Conservation (phyloP, 2,113 vertebrate genomes). For the Arizona elegans region DNA sequence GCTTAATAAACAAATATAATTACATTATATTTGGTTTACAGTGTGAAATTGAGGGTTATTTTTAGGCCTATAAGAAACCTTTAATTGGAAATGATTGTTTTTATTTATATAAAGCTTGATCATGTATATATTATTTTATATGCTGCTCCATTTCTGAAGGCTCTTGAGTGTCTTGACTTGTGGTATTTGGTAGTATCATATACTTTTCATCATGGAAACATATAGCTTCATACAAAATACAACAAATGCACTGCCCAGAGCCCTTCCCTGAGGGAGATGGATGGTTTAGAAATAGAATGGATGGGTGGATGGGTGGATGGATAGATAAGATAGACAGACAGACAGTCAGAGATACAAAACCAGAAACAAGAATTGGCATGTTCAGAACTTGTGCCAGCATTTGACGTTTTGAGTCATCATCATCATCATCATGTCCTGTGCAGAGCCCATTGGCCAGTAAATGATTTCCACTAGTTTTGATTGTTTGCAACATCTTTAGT, state of each 20-base stretch:
- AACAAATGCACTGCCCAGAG: not conserved
- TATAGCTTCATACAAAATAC: not conserved
- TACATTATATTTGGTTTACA: not conserved
- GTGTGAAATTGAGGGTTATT: constrained; percentile 9
- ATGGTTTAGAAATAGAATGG: not conserved
- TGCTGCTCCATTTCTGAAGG: not conserved
- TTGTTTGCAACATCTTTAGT: not conserved
- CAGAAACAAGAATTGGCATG: not conserved
- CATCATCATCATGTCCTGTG: not conserved
- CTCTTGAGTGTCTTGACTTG: not conserved
- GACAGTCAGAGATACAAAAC: not conserved
- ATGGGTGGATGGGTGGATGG: not conserved
- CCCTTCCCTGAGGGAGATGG: not conserved
- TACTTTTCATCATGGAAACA: not conserved
- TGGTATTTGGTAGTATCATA: not conserved
- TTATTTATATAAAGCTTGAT: not conserved
- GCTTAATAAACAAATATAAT: not conserved
- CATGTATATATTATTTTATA: not conserved
- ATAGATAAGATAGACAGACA: too few species aligned
- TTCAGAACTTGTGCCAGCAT: not conserved
- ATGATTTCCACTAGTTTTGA: not conserved
- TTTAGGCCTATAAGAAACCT: constrained; percentile 3
- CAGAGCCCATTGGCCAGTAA: not conserved
- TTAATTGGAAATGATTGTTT: not conserved
- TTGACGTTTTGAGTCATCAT: not conserved